phyloP scores from a whole-genome alignment of 2,797 vertebrate species.

The Dryobates pubescens region DNA sequence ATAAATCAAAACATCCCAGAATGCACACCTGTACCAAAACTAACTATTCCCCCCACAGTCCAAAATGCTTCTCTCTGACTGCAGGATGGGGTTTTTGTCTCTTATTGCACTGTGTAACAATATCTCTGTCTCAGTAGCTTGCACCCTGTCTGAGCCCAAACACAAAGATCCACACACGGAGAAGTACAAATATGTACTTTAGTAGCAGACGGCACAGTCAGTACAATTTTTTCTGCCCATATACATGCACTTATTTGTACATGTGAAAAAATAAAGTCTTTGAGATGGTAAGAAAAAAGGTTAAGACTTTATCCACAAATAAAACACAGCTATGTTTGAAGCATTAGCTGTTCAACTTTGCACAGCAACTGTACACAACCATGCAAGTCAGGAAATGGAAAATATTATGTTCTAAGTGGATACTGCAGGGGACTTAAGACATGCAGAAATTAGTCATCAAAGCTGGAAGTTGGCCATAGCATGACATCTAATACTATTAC shows the following conservation, averaged over 20 bases:
- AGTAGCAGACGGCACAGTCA: neutral
- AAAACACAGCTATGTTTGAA: conserved; percentile 8
- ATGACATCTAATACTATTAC: neutral
- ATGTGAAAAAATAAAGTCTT: neutral
- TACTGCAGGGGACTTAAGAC: conserved; percentile 65
- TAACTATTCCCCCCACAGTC: neutral
- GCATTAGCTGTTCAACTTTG: conserved; percentile 6
- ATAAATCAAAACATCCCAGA: neutral
- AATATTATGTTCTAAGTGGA: conserved; percentile 67
- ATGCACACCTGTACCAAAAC: neutral
- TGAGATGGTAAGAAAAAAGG: neutral
- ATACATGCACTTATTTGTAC: neutral
- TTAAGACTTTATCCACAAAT: conserved; percentile 14
- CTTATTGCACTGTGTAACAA: neutral
- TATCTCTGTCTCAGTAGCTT: neutral
- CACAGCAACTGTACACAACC: conserved; percentile 40
- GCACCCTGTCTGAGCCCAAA: conserved; percentile 9
- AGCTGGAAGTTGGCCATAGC: conserved; percentile 41
- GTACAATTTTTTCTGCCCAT: neutral
- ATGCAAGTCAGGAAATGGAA: conserved; percentile 68
- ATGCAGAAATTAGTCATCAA: conserved; percentile 67
- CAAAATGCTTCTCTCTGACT: neutral
- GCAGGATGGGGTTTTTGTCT: neutral
- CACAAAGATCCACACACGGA: neutral
- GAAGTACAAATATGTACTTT: neutral